Conservation (phyloP, 2,797 vertebrate species). For the Pelobates cultripes region DNA sequence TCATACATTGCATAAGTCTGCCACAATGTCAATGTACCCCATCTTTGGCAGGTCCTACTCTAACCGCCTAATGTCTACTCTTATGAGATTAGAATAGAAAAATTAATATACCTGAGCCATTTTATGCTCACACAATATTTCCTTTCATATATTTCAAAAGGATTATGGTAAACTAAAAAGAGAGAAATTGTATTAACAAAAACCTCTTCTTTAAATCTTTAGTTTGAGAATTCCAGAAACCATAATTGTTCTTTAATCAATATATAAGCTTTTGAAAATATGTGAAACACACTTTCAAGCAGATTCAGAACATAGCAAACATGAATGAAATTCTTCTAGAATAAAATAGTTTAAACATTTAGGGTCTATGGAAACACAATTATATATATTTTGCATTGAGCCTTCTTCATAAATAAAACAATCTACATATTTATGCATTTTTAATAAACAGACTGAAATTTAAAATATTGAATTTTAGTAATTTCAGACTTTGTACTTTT, state of each 20-base stretch:
- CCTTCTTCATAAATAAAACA: not conserved
- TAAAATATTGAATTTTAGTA: conserved; percentile 11
- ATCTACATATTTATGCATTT: conserved; percentile 11
- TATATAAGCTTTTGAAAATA: conserved; percentile 2
- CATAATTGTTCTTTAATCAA: not conserved
- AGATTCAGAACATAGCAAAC: not conserved
- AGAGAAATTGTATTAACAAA: not conserved
- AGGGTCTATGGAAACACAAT: not conserved
- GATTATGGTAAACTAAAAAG: not conserved
- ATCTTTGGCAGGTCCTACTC: too few relatives aligned
- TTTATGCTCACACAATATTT: too few relatives aligned
- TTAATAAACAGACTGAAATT: conserved; percentile 1
- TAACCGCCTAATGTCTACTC: too few relatives aligned
- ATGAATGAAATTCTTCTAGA: not conserved
- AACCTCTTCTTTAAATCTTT: not conserved
- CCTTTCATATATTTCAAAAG: not conserved
- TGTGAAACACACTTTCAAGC: not conserved
- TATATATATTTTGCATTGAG: not conserved
- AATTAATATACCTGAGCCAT: too few relatives aligned
- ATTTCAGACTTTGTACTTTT: conserved; percentile 6
- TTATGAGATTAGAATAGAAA: too few relatives aligned
- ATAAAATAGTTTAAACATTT: not conserved
- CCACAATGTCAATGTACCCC: too few relatives aligned
- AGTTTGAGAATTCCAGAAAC: not conserved
- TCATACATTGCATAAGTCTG: too few relatives aligned